Percentiles rank a stretch among this genome's conserved stretches.
phyloP scores from a whole-genome alignment of 2,888 invertebrate species.

The Hedychridium roseum region DNA sequence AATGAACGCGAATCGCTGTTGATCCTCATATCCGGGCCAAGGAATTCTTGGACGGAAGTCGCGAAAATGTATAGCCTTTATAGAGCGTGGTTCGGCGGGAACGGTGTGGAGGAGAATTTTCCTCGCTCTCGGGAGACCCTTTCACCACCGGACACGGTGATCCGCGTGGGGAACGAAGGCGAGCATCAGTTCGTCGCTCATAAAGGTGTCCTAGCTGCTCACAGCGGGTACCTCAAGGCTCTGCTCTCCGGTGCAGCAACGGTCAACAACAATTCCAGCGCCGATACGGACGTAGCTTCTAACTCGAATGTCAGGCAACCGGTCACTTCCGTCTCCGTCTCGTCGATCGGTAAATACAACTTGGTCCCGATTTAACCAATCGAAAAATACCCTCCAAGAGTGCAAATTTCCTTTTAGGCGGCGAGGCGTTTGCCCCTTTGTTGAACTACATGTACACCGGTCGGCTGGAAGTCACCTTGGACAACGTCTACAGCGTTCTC shows the following conservation, averaged over 20 bases:
- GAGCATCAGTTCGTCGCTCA: constrained; percentile 76
- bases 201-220: constrained; percentile 71
- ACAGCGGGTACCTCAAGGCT: constrained; percentile 77
- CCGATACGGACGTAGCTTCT: not conserved
- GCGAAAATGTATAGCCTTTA: constrained; percentile 65
- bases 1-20: too few species aligned
- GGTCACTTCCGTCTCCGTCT: constrained; percentile 56
- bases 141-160: constrained; percentile 71
- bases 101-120: constrained; percentile 40
- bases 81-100: constrained; percentile 62
- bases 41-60: too few species aligned
- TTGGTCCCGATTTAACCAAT: too few species aligned
- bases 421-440: constrained; percentile 70
- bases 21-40: too few species aligned
- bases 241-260: constrained; percentile 63
- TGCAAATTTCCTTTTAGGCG: constrained; percentile 43
- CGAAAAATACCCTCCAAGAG: too few species aligned
- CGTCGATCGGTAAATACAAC: constrained; percentile 60
- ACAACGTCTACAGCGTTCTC: constrained; percentile 77
- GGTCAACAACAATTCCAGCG: too few species aligned
- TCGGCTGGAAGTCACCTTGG: constrained; percentile 72
- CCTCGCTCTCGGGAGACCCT: constrained; percentile 53
- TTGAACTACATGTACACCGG: constrained; percentile 81
- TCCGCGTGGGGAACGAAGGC: constrained; percentile 71
- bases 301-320: constrained; percentile 17